Conservation (phyloP, 1,140 invertebrate species). For the Drosophila funebris region DNA sequence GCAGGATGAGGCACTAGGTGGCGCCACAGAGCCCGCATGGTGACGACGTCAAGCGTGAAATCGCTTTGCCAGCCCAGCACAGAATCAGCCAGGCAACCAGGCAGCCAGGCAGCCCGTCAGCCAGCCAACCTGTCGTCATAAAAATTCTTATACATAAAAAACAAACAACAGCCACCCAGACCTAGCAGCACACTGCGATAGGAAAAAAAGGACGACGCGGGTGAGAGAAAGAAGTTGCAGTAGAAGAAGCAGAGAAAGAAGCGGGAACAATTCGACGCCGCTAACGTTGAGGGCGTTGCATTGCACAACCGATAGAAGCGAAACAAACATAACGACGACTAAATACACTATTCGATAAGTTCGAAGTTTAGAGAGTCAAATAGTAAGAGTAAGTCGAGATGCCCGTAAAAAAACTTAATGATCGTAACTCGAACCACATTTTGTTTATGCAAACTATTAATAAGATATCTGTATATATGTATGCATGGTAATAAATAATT, state of each 20-base stretch:
- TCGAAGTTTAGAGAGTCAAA: no score
- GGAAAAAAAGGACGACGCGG: background rate
- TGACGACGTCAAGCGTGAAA: conserved; percentile 67
- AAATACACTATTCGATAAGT: conserved; percentile 24
- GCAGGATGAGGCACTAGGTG: conserved; percentile 55
- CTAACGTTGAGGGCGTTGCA: conserved; percentile 21
- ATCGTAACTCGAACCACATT: no score
- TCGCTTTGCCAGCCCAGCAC: conserved; percentile 65
- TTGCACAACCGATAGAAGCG: conserved; percentile 10
- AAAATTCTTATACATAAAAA: conserved; percentile 69
- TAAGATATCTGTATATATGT: no score
- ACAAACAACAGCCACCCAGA: conserved; percentile 26
- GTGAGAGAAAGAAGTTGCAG: conserved; percentile 11
- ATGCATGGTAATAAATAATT: no score
- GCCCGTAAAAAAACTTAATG: no score
- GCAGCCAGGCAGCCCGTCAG: conserved; percentile 18
- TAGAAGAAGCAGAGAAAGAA: background rate
- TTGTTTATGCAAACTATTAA: no score
- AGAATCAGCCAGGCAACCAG: conserved; percentile 32
- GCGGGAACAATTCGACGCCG: conserved; percentile 47
- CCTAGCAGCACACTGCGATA: conserved; percentile 12
- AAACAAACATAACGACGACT: background rate
- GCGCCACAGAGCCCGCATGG: conserved; percentile 54
- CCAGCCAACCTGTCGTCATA: conserved; percentile 77
- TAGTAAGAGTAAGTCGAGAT: no score